A percentile compares a stretch with the other conserved stretches of the same genome.
phyloP scores from a whole-genome alignment of 2,113 vertebrate genomes.

The Thalassarche chlororhynchos region DNA sequence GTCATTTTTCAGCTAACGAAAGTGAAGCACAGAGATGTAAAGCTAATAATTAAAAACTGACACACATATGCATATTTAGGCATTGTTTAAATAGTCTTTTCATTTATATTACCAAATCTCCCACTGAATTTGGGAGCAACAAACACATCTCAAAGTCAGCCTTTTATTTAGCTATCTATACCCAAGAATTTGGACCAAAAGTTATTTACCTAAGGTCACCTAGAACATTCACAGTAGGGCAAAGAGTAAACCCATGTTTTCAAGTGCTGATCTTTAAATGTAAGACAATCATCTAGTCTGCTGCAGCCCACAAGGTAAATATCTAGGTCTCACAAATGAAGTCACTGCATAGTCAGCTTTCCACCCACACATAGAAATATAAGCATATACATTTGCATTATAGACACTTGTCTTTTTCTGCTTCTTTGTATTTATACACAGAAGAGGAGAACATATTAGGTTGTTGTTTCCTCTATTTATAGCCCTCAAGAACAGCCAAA shows the following conservation, averaged over 20 bases:
- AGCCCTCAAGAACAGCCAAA: not conserved
- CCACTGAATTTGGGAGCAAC: not conserved
- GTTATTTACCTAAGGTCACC: not conserved
- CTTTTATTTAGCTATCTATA: not conserved
- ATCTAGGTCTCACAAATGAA: not conserved
- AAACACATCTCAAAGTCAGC: not conserved
- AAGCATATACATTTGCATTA: not conserved
- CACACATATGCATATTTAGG: not conserved
- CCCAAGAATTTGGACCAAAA: not conserved
- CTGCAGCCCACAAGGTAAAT: not conserved
- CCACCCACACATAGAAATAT: not conserved
- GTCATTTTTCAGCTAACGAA: not conserved
- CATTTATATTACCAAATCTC: not conserved
- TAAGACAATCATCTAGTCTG: not conserved
- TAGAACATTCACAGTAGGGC: not conserved
- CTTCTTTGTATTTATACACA: not conserved
- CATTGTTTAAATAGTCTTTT: not conserved
- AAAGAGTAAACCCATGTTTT: not conserved
- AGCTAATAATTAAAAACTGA: not conserved
- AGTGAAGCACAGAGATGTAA: not conserved
- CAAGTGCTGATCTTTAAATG: not conserved
- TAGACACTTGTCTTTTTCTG: not conserved
- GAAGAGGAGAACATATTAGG: not conserved
- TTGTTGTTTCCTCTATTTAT: slow-evolving; percentile 15
- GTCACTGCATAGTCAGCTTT: not conserved